Base-by-base conservation (phyloP, 2,113 vertebrate genomes). In the Vulpes lagopus region DNA sequence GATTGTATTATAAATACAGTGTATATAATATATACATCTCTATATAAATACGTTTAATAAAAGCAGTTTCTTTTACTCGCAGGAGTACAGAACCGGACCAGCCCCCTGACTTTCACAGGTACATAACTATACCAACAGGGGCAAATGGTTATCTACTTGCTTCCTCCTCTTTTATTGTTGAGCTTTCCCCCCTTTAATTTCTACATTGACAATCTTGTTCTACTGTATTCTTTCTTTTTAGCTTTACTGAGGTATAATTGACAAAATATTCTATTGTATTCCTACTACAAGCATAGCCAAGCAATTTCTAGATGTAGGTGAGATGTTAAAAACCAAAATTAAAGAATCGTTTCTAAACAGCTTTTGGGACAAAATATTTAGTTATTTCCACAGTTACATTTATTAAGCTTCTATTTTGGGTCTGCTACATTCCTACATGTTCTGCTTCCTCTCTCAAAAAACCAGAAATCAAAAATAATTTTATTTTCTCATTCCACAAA, bases 371-470 rank as follows among this genome's bases (percentile, higher is more conserved):
- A 90, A 65, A 43, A 60, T 30, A 79, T 43, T 80, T 83, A 95
- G 0, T 38, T 71, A 23, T 91, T 95, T 89, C 20, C 30, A 86
- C 89, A 81, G 93, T n/a, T 12, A 92, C 0, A 65, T n/a, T 94
- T 74, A 87, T 71, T 83, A 90, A 90, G 35, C 11, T 86, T 69
- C 25, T 76, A 23, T 82, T 89, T 71, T 80, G 5, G 65, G 38
- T 81, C 49, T 81, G 43, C 8, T 57, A 88, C 1, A n/a, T 57
- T 32, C 11, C 12, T 80, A 30, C 17, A 5, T 76, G 14, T 32
- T 95, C 12, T 62, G 7, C 43, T 91, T 97, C 53, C 62, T 93
- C n/a, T 93, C 67, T 87, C 51, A 82, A 91, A 97, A 78, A 78
- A 23, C 30, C 23, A 87, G 2, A 95, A 73, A 57, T 32, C 14